These are phyloP conservation scores for Leucoptera coffeella DNA, from an alignment of 2,888 invertebrate genomes.

Conservation along the genomic window DNA sequence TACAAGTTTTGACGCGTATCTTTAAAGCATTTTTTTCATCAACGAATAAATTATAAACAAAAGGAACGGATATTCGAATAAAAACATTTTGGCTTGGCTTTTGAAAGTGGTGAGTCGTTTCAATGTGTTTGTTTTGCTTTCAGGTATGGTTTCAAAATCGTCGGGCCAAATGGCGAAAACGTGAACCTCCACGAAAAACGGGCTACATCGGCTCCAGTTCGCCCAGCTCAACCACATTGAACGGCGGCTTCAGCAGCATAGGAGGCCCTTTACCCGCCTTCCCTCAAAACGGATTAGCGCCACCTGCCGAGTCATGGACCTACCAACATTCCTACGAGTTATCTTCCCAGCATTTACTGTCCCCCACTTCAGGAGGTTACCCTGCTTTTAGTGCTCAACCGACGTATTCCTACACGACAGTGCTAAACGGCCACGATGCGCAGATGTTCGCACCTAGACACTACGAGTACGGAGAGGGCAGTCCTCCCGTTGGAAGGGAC, in stretches of 20 bases:
- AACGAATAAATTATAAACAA: no score
- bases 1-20: no score
- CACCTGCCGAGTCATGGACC: constrained; percentile 74
- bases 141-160: constrained; percentile 86
- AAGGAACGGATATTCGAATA: no score
- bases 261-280: constrained; percentile 45
- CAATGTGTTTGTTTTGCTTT: constrained; percentile 10
- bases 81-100: neutral
- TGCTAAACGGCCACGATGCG: constrained; percentile 66
- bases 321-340: constrained; percentile 74
- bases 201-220: constrained; percentile 68
- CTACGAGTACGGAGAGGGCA: constrained; percentile 55
- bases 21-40: no score
- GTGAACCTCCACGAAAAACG: constrained; percentile 88
- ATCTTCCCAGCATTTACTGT: constrained; percentile 68
- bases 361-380: constrained; percentile 61
- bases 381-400: constrained; percentile 58
- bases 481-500: constrained; percentile 58
- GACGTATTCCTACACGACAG: constrained; percentile 60
- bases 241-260: constrained; percentile 54
- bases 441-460: constrained; percentile 66
- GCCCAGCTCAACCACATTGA: constrained; percentile 60
- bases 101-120: constrained; percentile 1
- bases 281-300: constrained; percentile 55
- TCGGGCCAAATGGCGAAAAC: constrained; percentile 89